Percentiles rank a stretch among this genome's conserved stretches.
Conservation (phyloP, 1,140 invertebrate genomes). For the Steinernema khuongi region DNA sequence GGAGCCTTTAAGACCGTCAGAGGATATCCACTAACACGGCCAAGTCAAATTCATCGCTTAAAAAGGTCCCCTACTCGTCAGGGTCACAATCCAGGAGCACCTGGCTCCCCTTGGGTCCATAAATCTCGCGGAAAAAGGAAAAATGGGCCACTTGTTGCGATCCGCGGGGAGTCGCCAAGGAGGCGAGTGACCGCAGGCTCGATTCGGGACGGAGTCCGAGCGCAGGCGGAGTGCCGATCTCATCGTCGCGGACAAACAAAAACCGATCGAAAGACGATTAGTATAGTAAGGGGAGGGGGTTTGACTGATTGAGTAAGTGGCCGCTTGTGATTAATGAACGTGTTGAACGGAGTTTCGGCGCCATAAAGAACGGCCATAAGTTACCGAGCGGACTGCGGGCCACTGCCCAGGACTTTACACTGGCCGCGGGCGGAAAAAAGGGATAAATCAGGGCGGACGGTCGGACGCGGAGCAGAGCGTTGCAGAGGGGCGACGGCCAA, state of each 20-base stretch:
- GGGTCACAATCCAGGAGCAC: too few species aligned
- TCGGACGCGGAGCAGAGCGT: background rate
- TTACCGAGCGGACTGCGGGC: background rate
- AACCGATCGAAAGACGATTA: conserved; percentile 1
- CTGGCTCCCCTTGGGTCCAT: too few species aligned
- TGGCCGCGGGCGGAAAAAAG: background rate
- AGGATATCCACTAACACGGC: too few species aligned
- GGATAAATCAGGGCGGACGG: background rate
- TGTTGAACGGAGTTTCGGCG: conserved; percentile 1
- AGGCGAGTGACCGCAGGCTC: background rate
- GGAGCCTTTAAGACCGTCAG: too few species aligned
- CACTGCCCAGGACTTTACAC: background rate
- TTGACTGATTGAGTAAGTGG: conserved; percentile 4
- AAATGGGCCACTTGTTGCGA: background rate
- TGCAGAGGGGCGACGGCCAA: background rate
- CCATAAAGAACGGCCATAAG: conserved; percentile 2
- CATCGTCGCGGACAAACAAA: conserved; percentile 1
- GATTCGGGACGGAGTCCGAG: background rate
- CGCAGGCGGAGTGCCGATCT: background rate
- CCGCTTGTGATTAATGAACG: background rate
- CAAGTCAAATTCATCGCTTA: too few species aligned
- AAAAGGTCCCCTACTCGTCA: too few species aligned
- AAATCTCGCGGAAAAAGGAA: background rate
- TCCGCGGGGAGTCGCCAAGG: background rate
- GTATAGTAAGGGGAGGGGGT: background rate